These are phyloP conservation scores for Drosophila cardini DNA, from an alignment of 1,140 invertebrate species.

Conservation along the genomic window DNA sequence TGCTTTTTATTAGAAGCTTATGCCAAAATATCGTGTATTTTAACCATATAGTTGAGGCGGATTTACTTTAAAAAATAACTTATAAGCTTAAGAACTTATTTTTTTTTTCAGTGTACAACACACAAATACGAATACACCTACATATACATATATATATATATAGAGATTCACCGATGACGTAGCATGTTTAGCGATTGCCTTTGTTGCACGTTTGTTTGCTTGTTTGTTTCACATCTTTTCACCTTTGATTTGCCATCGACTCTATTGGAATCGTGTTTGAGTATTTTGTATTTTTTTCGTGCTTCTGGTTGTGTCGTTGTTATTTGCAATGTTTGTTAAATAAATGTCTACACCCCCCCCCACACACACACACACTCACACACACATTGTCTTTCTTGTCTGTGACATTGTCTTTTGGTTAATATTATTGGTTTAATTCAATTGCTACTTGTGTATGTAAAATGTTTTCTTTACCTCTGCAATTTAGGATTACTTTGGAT, in stretches of 20 bases:
- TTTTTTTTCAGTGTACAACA: too few species aligned
- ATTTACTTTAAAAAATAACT: too few species aligned
- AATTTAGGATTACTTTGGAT: constrained; percentile 61
- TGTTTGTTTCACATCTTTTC: constrained; percentile 76
- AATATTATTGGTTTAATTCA: constrained; percentile 78
- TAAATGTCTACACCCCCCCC: constrained; percentile 61
- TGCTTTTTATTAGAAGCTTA: too few species aligned
- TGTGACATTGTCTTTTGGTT: constrained; percentile 50
- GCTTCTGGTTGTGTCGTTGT: constrained; percentile 20
- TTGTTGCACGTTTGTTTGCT: constrained; percentile 69
- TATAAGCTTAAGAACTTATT: too few species aligned
- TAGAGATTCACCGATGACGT: background rate
- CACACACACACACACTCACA: background rate
- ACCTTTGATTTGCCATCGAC: constrained; percentile 71
- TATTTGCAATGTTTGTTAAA: constrained; percentile 66
- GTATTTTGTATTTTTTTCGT: constrained; percentile 11
- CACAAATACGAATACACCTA: too few species aligned
- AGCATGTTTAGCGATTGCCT: constrained; percentile 43
- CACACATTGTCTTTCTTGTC: background rate
- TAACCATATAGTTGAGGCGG: too few species aligned
- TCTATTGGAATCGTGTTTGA: constrained; percentile 8
- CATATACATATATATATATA: background rate
- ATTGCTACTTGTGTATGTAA: constrained; percentile 71
- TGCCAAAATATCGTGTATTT: too few species aligned
- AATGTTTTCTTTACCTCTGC: constrained; percentile 59